Conservation (phyloP, 2,888 invertebrate species). For the Xestia ashworthii region DNA sequence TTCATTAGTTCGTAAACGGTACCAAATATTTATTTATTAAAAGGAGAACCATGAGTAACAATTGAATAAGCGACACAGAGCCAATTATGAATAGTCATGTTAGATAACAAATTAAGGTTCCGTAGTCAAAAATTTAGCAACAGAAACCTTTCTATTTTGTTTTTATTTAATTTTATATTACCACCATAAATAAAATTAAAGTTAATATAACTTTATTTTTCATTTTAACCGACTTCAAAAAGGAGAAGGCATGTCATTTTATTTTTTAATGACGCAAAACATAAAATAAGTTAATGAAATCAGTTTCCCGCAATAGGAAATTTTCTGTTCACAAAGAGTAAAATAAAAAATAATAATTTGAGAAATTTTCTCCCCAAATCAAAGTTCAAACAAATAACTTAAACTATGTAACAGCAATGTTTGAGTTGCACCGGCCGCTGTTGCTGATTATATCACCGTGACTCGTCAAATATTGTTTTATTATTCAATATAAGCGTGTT, state of each 20-base stretch:
- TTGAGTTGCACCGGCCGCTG: not conserved
- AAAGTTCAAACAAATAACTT: not conserved
- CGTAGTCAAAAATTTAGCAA: not conserved
- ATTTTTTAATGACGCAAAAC: not conserved
- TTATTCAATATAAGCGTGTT: slow-evolving; percentile 21
- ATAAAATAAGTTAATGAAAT: too few relatives aligned
- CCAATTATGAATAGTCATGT: not conserved
- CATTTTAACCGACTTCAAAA: too few relatives aligned
- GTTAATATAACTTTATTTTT: too few relatives aligned
- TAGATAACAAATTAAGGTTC: slow-evolving; percentile 6
- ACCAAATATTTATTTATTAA: not conserved
- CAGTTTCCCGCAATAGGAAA: too few relatives aligned
- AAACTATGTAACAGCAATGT: not conserved
- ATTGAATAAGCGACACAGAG: too few relatives aligned
- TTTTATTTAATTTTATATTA: not conserved
- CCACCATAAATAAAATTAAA: not conserved
- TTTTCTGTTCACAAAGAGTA: not conserved
- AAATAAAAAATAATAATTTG: not conserved
- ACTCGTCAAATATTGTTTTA: not conserved
- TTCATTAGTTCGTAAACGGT: not conserved
- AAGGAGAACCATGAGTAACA: too few relatives aligned
- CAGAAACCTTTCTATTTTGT: not conserved
- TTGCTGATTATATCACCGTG: slow-evolving; percentile 16
- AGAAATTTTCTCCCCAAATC: not conserved
- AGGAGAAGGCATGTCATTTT: not conserved